A percentile compares a stretch with the other conserved stretches of the same genome.
These are phyloP conservation scores for Callorhinus ursinus DNA, from an alignment of 2,113 vertebrate genomes.

Conservation along the genomic window DNA sequence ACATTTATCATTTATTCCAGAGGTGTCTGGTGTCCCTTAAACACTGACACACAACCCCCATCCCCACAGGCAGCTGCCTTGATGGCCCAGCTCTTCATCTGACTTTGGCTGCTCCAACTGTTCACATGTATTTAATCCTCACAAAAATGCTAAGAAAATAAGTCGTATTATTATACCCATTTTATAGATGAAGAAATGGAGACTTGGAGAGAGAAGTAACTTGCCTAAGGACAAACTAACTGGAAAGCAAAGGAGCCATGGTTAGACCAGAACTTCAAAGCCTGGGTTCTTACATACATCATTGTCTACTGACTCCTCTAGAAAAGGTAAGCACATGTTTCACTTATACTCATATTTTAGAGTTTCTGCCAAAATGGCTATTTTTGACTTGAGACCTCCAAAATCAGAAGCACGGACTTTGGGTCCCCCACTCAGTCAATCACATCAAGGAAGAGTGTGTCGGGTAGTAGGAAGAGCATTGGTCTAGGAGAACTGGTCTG, in stretches of 20 bases:
- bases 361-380: not conserved
- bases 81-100: not conserved
- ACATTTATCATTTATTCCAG: not conserved
- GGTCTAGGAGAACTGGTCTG: not conserved
- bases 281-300: fast-evolving
- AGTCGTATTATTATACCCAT: not conserved
- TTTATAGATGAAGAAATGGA: constrained; percentile 21
- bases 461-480: not conserved
- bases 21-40: not conserved
- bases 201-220: not conserved
- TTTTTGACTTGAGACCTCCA: not conserved
- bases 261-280: not conserved
- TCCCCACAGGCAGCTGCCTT: not conserved
- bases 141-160: constrained; percentile 1
- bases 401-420: not conserved
- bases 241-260: not conserved
- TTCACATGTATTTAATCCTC: not conserved
- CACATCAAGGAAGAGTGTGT: not conserved
- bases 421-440: not conserved
- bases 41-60: not conserved
- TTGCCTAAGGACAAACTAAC: not conserved
- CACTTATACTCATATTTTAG: not conserved
- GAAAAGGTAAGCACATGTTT: not conserved
- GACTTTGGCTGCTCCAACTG: not conserved
- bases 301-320: not conserved